Conservation (phyloP, 1,140 invertebrate genomes). For the Euura lappo region DNA sequence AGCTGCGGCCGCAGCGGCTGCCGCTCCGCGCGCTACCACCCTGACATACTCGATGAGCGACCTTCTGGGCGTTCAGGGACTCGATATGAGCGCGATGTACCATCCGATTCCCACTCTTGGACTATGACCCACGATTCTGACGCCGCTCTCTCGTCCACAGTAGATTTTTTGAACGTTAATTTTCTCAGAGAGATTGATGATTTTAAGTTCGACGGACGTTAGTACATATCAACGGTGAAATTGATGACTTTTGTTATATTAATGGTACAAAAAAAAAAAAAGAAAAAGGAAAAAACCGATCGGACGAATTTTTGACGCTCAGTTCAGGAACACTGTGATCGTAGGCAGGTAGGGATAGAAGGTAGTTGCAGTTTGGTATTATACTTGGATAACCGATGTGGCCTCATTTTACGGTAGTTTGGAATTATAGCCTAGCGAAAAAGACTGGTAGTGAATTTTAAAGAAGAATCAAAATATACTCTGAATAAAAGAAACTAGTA, state of each 20-base stretch:
- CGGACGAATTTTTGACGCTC: slow-evolving; percentile 33
- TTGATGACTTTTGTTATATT: slow-evolving; percentile 17
- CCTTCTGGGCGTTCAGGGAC: slow-evolving; percentile 68
- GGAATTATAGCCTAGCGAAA: slow-evolving; percentile 29
- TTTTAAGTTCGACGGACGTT: no score
- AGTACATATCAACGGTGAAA: no score
- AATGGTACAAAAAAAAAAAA: slow-evolving; percentile 41
- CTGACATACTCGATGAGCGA: slow-evolving; percentile 74
- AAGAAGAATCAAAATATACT: not conserved
- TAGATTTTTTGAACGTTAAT: slow-evolving; percentile 31
- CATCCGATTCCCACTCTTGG: slow-evolving; percentile 67
- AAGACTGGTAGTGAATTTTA: slow-evolving; percentile 53
- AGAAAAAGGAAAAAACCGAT: slow-evolving; percentile 18
- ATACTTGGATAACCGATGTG: slow-evolving; percentile 44
- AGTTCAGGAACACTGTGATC: slow-evolving; percentile 59
- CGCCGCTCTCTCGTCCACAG: slow-evolving; percentile 64
- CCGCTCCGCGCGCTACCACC: slow-evolving; percentile 58
- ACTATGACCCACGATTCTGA: slow-evolving; percentile 71
- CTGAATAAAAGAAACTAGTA: not conserved
- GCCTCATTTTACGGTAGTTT: slow-evolving; percentile 49
- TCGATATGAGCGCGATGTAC: slow-evolving; percentile 70
- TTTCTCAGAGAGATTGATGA: no score
- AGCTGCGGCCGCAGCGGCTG: slow-evolving; percentile 54
- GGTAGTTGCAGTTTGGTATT: slow-evolving; percentile 10
- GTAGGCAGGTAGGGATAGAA: slow-evolving; percentile 36